Evolutionary conservation across 2,888 invertebrate species (phyloP), one percentile per base, ranked within the genome.

Genomic region (Macrostomum cliftonense): DNA sequence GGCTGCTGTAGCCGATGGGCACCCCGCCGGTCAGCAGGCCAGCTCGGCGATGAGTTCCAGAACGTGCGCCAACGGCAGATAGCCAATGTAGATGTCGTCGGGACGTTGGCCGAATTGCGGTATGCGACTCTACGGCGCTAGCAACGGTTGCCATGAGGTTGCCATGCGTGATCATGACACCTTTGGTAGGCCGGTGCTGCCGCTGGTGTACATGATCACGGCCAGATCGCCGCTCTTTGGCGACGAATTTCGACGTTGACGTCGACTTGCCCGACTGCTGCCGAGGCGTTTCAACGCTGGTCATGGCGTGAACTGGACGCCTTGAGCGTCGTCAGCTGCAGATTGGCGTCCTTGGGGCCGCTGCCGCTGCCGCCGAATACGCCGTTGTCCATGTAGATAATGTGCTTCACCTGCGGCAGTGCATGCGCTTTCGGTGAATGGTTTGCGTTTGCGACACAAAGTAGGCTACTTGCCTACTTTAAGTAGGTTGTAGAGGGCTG

Each of bases 201-300:
- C 95, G 58, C 88, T 89, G 1, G 95, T 97, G 75, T 95, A 97
- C 95, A 97, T 97, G 40, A 97, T 82, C 61, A 97, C 86, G 45
- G 95, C 95, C 4, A 81, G 79, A 69, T 95, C 93, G 13, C 77
- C 73, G 7, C 79, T 71, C 7, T 71, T 70, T 1, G 87, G 84
- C 7, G 28, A 28, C 28, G 28, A 28, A n/a, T 28, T 4, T 9
- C 5, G 28, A 4, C 28, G 28, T 7, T 9, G 4, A 9, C 5
- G 28, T 28, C 5, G 28, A 28, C 28, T 28, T 28, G 28, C 59
- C 14, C 57, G 57, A 39, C 54, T 47, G 9, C 57, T 70, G 13
- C 81, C 80, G 38, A 65, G 67, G 49, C 75, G 70, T 45, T n/a
- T 81, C 70, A 1, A 83, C 76, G 45, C 84, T 80, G 40, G 77